These are phyloP conservation scores for Pagetopsis macropterus DNA, from an alignment of 2,797 vertebrate genomes.

Conservation along the genomic window DNA sequence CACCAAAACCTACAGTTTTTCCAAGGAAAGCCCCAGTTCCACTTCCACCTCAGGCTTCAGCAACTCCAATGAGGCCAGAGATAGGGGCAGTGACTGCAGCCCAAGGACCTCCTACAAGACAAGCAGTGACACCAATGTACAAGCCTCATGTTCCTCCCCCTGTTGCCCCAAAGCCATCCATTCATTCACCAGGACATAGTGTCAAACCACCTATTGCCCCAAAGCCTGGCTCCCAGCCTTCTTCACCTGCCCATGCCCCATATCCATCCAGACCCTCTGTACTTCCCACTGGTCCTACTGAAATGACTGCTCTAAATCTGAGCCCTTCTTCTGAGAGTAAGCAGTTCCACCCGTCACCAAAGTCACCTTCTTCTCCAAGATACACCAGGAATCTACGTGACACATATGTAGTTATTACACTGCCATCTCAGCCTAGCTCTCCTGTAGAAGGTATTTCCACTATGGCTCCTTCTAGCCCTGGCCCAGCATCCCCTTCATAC, in stretches of 20 bases:
- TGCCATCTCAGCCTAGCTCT: constrained; percentile 97
- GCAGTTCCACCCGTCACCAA: constrained; percentile 88
- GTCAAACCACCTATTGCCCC: constrained; percentile 94
- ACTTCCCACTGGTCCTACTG: constrained; percentile 79
- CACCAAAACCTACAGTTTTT: constrained; percentile 91
- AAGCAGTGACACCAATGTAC: constrained; percentile 74
- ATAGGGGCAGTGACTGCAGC: constrained; percentile 68
- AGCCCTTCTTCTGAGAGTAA: constrained; percentile 89
- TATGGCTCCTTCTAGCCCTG: constrained; percentile 88
- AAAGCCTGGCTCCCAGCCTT: constrained; percentile 85
- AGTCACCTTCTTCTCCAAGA: constrained; percentile 90
- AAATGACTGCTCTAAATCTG: constrained; percentile 89
- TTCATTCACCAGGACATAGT: constrained; percentile 86
- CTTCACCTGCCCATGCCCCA: constrained; percentile 77
- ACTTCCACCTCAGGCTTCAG: constrained; percentile 81
- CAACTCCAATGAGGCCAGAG: constrained; percentile 66
- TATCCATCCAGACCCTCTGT: constrained; percentile 83
- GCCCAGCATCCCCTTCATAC: constrained; percentile 80
- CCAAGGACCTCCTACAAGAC: constrained; percentile 71
- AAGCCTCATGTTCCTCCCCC: constrained; percentile 91
- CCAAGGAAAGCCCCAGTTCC: constrained; percentile 88
- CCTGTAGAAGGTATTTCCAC: constrained; percentile 89
- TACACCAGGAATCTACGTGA: constrained; percentile 90
- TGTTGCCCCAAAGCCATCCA: constrained; percentile 94
- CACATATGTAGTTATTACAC: constrained; percentile 98